Base-by-base conservation (phyloP, 1,140 invertebrate genomes). In the Heliconius eleuchia region DNA sequence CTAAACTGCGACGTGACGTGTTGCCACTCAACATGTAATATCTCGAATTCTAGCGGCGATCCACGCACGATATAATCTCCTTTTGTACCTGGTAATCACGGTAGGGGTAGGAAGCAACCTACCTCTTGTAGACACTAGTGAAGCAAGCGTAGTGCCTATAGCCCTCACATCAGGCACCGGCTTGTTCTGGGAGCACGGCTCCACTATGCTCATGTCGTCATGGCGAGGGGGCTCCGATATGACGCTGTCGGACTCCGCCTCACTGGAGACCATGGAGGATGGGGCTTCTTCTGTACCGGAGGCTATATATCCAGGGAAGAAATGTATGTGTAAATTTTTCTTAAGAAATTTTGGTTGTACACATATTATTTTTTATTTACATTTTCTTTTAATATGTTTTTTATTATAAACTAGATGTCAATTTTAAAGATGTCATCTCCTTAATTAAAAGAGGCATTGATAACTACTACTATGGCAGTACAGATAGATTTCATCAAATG, bases 191-290 rank as follows among this genome's bases (percentile, higher is more conserved):
- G 83, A 74, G n/a, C 72, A 79, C 0, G 75, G 76, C 13, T 89
- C 87, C 1, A 82, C 78, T 18, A 46, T n/a, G 57, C 74, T 57
- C 9, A 73, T 55, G 37, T 88, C 88, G 19, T 91, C 89, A 75
- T 89, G 87, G 2, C 90, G 83, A 46, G 77, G 79, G 18, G 82
- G 79, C 34, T 92, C 92, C 1, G 89, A 90, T 13, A 93, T 70
- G 9, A 90, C 81, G 71, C 91, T 92, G 52, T 94, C 92, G 0
- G 92, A 94, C 74, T 94, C 92, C 3, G 90, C 91, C 46, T 94
- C 92, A 71, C 91, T 94, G 0, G 92, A 93, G 27, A 92, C 92
- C 91, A 94, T 93, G 8, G 91, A 94, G 7, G 91, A 92, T 57
- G 92, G 91, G 7, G 91, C 88, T 71, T 94, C 92, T 73, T 94